A percentile compares a stretch with the other conserved stretches of the same genome.
These are phyloP conservation scores for Seriola aureovittata DNA, from an alignment of 2,113 vertebrate species.

Conservation along the genomic window DNA sequence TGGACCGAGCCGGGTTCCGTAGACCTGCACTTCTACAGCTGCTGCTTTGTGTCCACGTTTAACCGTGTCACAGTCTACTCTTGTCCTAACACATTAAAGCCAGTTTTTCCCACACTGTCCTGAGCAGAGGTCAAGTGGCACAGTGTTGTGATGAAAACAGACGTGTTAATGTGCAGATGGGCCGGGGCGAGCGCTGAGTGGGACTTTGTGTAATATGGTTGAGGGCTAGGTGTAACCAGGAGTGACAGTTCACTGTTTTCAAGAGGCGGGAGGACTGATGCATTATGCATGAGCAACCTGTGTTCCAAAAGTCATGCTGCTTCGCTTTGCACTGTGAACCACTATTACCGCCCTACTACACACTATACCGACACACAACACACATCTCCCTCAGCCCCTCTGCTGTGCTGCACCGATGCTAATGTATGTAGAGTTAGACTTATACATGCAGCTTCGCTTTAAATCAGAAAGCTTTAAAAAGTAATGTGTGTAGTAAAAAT, in stretches of 20 bases:
- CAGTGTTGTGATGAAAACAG: conserved; percentile 55
- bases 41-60: conserved; percentile 6
- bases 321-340: conserved; percentile 42
- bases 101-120: conserved; percentile 39
- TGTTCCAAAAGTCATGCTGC: conserved; percentile 53
- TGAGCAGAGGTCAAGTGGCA: conserved; percentile 30
- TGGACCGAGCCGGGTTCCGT: too few relatives aligned
- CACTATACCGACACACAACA: conserved; percentile 31
- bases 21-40: not conserved
- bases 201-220: conserved; percentile 32
- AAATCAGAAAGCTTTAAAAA: conserved; percentile 1
- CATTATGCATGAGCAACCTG: conserved; percentile 77
- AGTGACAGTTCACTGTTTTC: conserved; percentile 73
- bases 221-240: conserved; percentile 62
- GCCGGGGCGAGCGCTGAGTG: conserved; percentile 16
- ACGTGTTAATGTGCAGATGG: conserved; percentile 68
- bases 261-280: conserved; percentile 64
- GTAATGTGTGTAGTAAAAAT: not conserved
- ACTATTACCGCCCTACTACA: conserved; percentile 21
- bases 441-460: conserved; percentile 3
- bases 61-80: conserved; percentile 1
- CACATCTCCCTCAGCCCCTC: conserved; percentile 2
- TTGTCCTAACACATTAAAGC: conserved; percentile 54
- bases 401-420: conserved; percentile 14
- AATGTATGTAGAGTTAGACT: not conserved